Percentiles rank a stretch among this genome's conserved stretches.
phyloP scores from a whole-genome alignment of 2,888 invertebrate genomes.

The Pinctada fucata region DNA sequence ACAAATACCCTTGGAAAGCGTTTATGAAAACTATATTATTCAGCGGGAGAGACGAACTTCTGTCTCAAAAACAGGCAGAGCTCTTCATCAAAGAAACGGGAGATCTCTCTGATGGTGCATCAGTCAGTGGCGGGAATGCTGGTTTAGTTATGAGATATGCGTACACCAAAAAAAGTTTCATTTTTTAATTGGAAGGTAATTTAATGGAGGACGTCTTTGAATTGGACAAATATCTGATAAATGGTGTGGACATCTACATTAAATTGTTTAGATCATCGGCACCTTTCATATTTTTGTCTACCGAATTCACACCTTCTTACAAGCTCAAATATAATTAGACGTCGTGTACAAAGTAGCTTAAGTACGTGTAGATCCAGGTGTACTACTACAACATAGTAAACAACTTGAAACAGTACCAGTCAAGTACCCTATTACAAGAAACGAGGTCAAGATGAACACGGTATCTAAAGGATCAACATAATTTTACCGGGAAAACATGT shows the following conservation, averaged over 20 bases:
- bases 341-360: conserved; percentile 13
- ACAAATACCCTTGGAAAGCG: conserved; percentile 32
- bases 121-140: conserved; percentile 18
- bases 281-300: conserved; percentile 22
- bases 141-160: conserved; percentile 29
- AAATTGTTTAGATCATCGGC: conserved; percentile 22
- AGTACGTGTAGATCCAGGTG: conserved; percentile 20
- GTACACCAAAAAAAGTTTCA: conserved; percentile 28
- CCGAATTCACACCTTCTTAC: conserved; percentile 5
- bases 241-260: conserved; percentile 30
- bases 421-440: conserved; percentile 27
- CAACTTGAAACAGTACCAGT: conserved; percentile 13
- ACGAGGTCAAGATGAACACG: conserved; percentile 18
- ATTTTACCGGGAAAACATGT: conserved; percentile 31
- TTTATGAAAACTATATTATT: conserved; percentile 17
- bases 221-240: conserved; percentile 31
- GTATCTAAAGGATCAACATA: conserved; percentile 23
- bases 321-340: conserved; percentile 18
- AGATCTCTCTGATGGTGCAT: conserved; percentile 12
- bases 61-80: conserved; percentile 26
- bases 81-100: conserved; percentile 26
- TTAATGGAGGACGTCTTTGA: conserved; percentile 23
- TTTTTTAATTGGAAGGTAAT: conserved; percentile 25
- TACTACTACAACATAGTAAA: conserved; percentile 20
- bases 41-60: conserved; percentile 15